Evolutionary conservation across 2,888 invertebrate species (phyloP), one percentile per base, ranked within the genome.

Genomic region (Coleophora flavipennella): DNA sequence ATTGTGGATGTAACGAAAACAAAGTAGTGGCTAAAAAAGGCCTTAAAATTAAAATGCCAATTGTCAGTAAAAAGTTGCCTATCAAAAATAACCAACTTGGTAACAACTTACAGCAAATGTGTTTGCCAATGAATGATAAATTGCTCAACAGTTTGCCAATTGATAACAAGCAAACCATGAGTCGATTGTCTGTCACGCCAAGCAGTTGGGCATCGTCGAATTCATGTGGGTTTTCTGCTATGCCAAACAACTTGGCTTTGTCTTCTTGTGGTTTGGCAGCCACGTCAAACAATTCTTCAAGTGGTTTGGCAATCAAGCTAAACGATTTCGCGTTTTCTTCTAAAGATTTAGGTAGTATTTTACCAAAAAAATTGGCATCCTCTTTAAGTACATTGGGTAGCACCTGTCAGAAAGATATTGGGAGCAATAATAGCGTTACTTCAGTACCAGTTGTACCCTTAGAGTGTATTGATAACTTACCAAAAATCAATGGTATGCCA

Each of bases 401-500:
- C 20, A 20, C 3, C 6, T 4, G 20, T 6, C 20, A 20, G n/a
- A n/a, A n/a, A 20, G 20, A 20, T 20, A 6, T 20, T 20, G 6
- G 20, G 20, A 20, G 6, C 20, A 20, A 6, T 6, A 20, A 20
- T 20, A 20, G 6, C 20, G 20, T 3, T 4, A 20, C 6, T 20
- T 6, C 20, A 20, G 36, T 35, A 13, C 26, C 44, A 37, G 31
- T 44, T 13, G 36, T 36, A 1, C 10, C 40, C 10, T 38, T 34
- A 11, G 39, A 43, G 14, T 40, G 32, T 26, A 31, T 43, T 42
- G 54, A 51, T 10, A 54, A 45, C 38, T 44, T 65, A 35, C 64
- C 67, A 37, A 46, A 60, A n/a, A 47, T 59, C 1, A 65, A 59
- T 41, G 67, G 67, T 1, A 44, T 66, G 44, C 68, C 68, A 49